Evolutionary conservation across 1,140 invertebrate species (phyloP).

Genomic region (Achroia grisella): DNA sequence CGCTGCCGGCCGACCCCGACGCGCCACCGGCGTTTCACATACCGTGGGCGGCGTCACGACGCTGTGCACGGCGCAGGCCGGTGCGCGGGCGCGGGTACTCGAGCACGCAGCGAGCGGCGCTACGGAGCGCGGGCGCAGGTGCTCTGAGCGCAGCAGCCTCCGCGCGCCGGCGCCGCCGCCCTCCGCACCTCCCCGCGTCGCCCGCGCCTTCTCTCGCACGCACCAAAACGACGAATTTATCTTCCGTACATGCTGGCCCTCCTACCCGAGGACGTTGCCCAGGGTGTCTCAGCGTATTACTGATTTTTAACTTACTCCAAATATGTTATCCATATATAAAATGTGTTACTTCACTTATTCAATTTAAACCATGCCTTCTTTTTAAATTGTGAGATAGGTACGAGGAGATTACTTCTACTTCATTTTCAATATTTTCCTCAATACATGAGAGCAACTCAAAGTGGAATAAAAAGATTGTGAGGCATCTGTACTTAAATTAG

Average conservation of each 20-base stretch:
- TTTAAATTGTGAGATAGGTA: too few relatives aligned
- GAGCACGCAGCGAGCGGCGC: conserved; percentile 65
- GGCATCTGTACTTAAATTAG: neutral
- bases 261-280: conserved; percentile 59
- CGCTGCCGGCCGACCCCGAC: conserved; percentile 66
- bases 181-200: conserved; percentile 45
- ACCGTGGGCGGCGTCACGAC: conserved; percentile 64
- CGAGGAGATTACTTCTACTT: too few relatives aligned
- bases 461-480: too few relatives aligned
- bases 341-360: too few relatives aligned
- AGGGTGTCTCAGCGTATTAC: conserved; percentile 27
- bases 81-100: conserved; percentile 56
- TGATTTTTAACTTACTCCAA: too few relatives aligned
- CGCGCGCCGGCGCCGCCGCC: conserved; percentile 60
- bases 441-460: too few relatives aligned
- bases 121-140: conserved; percentile 70
- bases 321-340: too few relatives aligned
- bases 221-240: conserved; percentile 71
- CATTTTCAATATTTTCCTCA: too few relatives aligned
- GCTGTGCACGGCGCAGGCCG: conserved; percentile 42
- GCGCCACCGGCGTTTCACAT: conserved; percentile 51
- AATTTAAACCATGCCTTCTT: too few relatives aligned
- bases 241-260: conserved; percentile 64
- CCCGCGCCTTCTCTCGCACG: conserved; percentile 53
- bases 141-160: conserved; percentile 69